Evolutionary conservation across 2,888 invertebrate genomes (phyloP).

Genomic region (Dorcus parallelipipedus): DNA sequence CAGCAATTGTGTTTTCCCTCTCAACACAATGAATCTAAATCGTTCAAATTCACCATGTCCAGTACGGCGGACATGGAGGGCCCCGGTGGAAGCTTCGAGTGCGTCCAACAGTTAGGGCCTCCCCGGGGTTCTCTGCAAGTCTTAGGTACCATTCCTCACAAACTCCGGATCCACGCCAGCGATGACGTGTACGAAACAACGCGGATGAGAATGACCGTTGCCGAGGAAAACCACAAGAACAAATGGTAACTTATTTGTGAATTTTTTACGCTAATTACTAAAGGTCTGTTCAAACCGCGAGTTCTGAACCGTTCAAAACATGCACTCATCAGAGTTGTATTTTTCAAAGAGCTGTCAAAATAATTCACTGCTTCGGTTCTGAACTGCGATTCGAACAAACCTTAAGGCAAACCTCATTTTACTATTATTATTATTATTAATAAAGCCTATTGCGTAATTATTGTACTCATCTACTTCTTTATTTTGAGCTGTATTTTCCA

Average conservation of each 20-base stretch:
- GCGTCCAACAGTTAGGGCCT: constrained; percentile 66
- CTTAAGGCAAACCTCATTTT: no score
- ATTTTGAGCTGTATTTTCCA: no score
- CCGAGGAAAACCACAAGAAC: constrained; percentile 89
- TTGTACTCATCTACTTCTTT: no score
- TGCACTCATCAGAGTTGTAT: no score
- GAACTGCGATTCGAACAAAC: no score
- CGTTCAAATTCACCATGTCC: constrained; percentile 76
- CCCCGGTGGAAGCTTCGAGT: constrained; percentile 89
- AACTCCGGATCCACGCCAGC: constrained; percentile 90
- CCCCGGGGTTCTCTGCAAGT: constrained; percentile 63
- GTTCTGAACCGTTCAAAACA: not conserved
- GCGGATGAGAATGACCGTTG: constrained; percentile 85
- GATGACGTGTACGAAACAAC: constrained; percentile 95
- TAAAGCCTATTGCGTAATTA: no score
- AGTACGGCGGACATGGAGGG: constrained; percentile 77
- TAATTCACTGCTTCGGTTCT: no score
- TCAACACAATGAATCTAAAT: constrained; percentile 31
- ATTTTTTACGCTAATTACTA: not conserved
- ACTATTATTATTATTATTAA: no score
- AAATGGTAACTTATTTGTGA: constrained; percentile 64
- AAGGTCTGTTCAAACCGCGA: no score
- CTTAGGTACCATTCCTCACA: constrained; percentile 81
- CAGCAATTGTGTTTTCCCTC: constrained; percentile 33
- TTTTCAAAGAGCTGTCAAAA: no score